These are phyloP conservation scores for Toxonevra muliebris DNA, from an alignment of 2,888 invertebrate genomes.

Conservation along the genomic window DNA sequence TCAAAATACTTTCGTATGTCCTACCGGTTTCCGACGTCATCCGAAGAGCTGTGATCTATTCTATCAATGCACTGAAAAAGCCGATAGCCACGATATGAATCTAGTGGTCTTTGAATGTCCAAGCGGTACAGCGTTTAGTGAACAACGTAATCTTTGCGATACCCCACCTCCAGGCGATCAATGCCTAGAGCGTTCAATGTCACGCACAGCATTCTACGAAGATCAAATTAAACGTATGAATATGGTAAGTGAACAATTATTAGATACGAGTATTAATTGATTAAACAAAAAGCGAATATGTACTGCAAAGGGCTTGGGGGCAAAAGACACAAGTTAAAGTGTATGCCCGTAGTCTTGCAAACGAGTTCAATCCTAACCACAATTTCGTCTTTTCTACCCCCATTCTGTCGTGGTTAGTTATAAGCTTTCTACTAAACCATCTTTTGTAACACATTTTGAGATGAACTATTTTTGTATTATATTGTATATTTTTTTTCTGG, in stretches of 20 bases:
- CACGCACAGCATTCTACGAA: conserved; percentile 47
- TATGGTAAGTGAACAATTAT: conserved; percentile 50
- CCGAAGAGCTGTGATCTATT: conserved; percentile 84
- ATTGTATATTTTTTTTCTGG: too few species aligned
- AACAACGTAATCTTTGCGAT: conserved; percentile 76
- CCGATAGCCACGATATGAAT: conserved; percentile 75
- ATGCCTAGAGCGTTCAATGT: conserved; percentile 41
- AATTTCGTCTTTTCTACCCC: too few species aligned
- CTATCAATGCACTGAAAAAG: conserved; percentile 80
- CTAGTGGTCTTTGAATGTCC: conserved; percentile 80
- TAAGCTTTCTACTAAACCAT: too few species aligned
- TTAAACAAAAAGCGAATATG: too few species aligned
- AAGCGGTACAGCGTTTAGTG: conserved; percentile 79
- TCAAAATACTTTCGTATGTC: conserved; percentile 79
- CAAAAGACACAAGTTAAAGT: too few species aligned
- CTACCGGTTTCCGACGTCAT: conserved; percentile 84
- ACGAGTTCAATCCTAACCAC: too few species aligned
- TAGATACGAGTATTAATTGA: too few species aligned
- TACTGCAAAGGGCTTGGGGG: too few species aligned
- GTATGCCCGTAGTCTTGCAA: too few species aligned
- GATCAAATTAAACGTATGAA: conserved; percentile 49
- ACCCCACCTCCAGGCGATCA: conserved; percentile 68
- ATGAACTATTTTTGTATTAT: too few species aligned
- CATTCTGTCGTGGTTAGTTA: too few species aligned
- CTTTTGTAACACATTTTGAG: too few species aligned